phyloP scores from a whole-genome alignment of 2,113 vertebrate genomes.

The Lepidothrix coronata region DNA sequence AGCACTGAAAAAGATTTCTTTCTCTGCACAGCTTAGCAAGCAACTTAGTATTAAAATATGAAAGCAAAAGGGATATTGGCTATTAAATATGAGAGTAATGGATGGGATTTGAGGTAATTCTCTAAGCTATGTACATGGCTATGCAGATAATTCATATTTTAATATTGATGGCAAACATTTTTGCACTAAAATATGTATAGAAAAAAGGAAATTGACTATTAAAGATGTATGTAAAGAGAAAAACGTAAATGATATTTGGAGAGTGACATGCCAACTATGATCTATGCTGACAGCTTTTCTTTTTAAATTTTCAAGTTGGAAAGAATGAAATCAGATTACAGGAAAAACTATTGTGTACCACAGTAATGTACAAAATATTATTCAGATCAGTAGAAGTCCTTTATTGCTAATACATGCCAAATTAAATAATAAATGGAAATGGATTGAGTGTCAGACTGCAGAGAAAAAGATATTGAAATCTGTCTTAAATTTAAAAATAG shows the following conservation, averaged over 20 bases:
- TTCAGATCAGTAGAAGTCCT: background rate
- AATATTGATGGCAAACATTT: slow-evolving; percentile 69
- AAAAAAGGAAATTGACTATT: slow-evolving; percentile 49
- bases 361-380: background rate
- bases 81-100: slow-evolving; percentile 35
- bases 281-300: slow-evolving; percentile 31
- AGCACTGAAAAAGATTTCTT: background rate
- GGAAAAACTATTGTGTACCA: background rate
- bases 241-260: slow-evolving; percentile 39
- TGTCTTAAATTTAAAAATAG: background rate
- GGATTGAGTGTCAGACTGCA: background rate
- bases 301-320: slow-evolving; percentile 35
- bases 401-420: background rate
- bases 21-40: background rate
- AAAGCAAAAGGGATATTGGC: background rate
- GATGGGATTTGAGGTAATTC: slow-evolving; percentile 42
- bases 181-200: slow-evolving; percentile 59
- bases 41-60: slow-evolving; percentile 31
- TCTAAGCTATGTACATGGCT: slow-evolving; percentile 29
- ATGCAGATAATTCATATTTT: slow-evolving; percentile 48
- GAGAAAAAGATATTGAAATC: background rate
- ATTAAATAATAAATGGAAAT: slow-evolving; percentile 57
- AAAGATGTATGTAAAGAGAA: slow-evolving; percentile 56
- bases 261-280: slow-evolving; percentile 26
- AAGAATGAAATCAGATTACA: slow-evolving; percentile 41